A percentile compares a stretch with the other conserved stretches of the same genome.
Conservation (phyloP, 2,888 invertebrate species). For the Ophioninae sp. region DNA sequence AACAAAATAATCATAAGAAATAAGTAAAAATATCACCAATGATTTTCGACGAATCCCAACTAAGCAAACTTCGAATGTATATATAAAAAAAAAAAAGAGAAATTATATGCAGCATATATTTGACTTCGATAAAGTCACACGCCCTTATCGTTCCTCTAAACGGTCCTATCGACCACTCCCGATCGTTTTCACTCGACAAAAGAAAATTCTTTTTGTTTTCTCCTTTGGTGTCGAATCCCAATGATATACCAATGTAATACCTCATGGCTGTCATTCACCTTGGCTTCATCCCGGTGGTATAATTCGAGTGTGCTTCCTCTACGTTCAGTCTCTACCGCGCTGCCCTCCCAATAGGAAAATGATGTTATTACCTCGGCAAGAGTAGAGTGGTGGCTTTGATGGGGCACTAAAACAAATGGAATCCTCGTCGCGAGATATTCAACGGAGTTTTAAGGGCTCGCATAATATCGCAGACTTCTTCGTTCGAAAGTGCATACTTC, state of each 20-base stretch:
- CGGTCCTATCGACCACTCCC: too few relatives aligned
- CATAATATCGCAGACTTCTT: constrained; percentile 34
- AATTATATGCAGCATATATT: too few relatives aligned
- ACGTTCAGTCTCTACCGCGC: constrained; percentile 5
- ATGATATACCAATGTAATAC: constrained; percentile 17
- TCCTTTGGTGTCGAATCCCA: background rate
- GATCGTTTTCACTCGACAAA: too few relatives aligned
- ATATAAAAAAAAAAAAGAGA: too few relatives aligned
- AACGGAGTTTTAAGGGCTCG: constrained; percentile 35
- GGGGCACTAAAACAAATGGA: constrained; percentile 62
- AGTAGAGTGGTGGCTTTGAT: constrained; percentile 48
- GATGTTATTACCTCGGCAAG: constrained; percentile 55
- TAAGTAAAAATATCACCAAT: too few relatives aligned
- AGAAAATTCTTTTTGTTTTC: background rate
- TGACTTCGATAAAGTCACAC: too few relatives aligned
- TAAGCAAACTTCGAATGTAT: too few relatives aligned
- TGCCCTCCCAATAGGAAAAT: constrained; percentile 49
- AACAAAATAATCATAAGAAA: too few relatives aligned
- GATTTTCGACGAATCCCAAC: too few relatives aligned
- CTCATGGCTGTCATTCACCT: constrained; percentile 8
- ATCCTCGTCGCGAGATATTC: constrained; percentile 52
- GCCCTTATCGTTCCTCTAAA: too few relatives aligned
- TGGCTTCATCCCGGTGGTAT: background rate
- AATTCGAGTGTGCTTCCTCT: background rate
- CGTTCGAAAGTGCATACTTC: background rate